Conservation (phyloP, 2,113 vertebrate species). For the Halichoeres trimaculatus region DNA sequence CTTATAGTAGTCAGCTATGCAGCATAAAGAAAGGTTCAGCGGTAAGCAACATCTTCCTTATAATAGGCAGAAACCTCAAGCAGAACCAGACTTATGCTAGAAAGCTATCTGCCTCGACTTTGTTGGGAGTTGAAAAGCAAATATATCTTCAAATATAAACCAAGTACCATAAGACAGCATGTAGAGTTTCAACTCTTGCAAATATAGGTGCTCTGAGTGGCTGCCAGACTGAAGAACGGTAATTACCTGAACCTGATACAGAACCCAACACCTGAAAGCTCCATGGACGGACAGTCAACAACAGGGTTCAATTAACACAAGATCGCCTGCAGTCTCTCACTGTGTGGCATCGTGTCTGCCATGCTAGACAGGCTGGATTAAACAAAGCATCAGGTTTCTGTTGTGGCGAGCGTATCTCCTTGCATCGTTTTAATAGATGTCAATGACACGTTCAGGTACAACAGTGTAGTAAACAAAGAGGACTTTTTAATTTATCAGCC, state of each 20-base stretch:
- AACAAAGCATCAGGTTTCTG: constrained; percentile 53
- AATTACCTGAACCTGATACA: constrained; percentile 74
- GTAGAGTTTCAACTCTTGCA: background rate
- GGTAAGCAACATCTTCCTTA: no score
- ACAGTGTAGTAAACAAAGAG: constrained; percentile 14
- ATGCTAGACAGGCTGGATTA: constrained; percentile 36
- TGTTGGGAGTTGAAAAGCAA: background rate
- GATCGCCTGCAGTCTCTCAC: constrained; percentile 41
- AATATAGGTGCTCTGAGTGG: background rate
- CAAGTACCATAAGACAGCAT: background rate
- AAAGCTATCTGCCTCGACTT: no score
- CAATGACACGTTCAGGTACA: background rate
- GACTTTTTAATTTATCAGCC: background rate
- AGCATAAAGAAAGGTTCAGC: no score
- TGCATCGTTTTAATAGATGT: constrained; percentile 18
- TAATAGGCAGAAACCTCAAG: no score
- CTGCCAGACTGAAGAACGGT: constrained; percentile 49
- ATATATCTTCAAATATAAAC: background rate
- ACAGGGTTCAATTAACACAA: constrained; percentile 65
- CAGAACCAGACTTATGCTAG: no score
- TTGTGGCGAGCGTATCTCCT: constrained; percentile 18
- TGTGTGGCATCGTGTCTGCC: constrained; percentile 29
- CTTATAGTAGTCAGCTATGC: no score
- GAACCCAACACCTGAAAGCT: constrained; percentile 65
- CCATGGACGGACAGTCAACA: constrained; percentile 47